phyloP scores from a whole-genome alignment of 2,113 vertebrate genomes.

The Myotis davidii region DNA sequence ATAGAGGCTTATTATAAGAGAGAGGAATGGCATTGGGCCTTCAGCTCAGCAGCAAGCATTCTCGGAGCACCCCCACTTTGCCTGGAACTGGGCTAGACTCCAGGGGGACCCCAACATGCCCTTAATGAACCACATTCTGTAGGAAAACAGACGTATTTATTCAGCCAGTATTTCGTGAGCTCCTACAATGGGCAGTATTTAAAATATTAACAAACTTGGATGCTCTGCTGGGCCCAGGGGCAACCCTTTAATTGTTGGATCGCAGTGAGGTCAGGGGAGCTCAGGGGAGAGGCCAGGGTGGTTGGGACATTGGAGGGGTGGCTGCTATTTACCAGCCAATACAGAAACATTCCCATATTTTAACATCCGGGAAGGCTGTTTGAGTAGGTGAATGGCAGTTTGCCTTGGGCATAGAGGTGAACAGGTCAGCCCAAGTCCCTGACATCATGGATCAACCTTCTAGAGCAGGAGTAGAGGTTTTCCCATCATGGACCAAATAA shows the following conservation, averaged over 20 bases:
- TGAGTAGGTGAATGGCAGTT: background rate
- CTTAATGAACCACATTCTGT: background rate
- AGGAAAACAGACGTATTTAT: background rate
- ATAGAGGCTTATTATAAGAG: background rate
- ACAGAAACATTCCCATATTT: background rate
- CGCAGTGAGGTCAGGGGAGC: background rate
- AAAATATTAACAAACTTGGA: slow-evolving; percentile 2
- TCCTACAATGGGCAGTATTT: background rate
- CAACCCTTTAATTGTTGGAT: background rate
- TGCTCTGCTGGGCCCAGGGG: background rate
- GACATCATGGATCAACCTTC: background rate
- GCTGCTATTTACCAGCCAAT: background rate
- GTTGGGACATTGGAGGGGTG: background rate
- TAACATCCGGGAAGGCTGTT: background rate
- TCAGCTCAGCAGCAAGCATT: background rate
- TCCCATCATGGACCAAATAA: background rate
- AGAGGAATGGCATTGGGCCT: background rate
- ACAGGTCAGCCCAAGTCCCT: background rate
- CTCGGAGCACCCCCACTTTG: background rate
- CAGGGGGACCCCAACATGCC: background rate
- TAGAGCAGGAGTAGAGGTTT: background rate
- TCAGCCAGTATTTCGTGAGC: background rate
- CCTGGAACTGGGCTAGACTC: background rate
- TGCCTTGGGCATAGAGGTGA: background rate
- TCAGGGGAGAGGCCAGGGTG: background rate